These are phyloP conservation scores for Lindbergichthys nudifrons DNA, from an alignment of 2,797 vertebrate genomes.

Conservation along the genomic window DNA sequence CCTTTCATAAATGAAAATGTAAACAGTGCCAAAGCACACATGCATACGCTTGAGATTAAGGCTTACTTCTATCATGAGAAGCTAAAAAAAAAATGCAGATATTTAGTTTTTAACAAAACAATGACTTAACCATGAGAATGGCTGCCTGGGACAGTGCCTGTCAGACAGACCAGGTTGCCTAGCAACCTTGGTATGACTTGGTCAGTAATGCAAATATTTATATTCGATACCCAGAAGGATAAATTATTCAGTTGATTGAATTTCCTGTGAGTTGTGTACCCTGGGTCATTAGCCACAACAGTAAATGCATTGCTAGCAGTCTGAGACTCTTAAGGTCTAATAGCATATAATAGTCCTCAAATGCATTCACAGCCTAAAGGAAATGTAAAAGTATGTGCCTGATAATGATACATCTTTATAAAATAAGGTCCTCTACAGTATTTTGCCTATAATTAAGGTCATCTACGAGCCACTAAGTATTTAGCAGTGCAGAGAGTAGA, in stretches of 20 bases:
- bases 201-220: conserved; percentile 51
- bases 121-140: conserved; percentile 15
- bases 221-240: conserved; percentile 22
- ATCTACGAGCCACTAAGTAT: neutral
- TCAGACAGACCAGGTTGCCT: conserved; percentile 44
- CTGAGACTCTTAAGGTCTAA: neutral
- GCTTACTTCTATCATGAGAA: conserved; percentile 4
- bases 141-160: conserved; percentile 16
- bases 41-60: conserved; percentile 1
- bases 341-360: neutral
- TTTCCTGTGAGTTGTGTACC: conserved; percentile 16
- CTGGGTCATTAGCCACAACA: conserved; percentile 18
- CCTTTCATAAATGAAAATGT: neutral
- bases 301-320: conserved; percentile 9
- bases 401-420: neutral
- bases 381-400: conserved; percentile 1
- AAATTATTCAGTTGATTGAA: conserved; percentile 22
- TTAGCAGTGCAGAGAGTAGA: conserved; percentile 3
- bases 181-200: conserved; percentile 46
- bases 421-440: neutral
- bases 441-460: conserved; percentile 7
- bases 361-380: neutral
- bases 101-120: conserved; percentile 2
- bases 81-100: neutral
- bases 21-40: neutral